These are phyloP conservation scores for Tautogolabrus adspersus DNA, from an alignment of 2,113 vertebrate species.

Conservation along the genomic window DNA sequence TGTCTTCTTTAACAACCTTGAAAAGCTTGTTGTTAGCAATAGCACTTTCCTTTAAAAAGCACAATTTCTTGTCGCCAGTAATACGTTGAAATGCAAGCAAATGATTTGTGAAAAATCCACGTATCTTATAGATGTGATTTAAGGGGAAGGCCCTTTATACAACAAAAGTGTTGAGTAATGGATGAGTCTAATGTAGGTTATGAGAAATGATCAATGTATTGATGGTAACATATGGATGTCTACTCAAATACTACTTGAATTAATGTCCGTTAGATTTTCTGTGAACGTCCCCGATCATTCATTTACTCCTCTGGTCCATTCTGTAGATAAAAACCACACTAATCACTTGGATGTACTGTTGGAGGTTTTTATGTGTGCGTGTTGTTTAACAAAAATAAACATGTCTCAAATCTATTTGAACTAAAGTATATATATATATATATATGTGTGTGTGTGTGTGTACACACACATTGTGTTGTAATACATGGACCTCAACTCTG, in stretches of 20 bases:
- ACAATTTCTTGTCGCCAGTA: conserved; percentile 73
- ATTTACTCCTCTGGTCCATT: conserved; percentile 39
- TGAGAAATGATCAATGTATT: conserved; percentile 44
- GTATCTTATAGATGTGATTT: conserved; percentile 58
- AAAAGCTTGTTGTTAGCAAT: conserved; percentile 61
- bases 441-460: too few relatives aligned
- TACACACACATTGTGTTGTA: conserved; percentile 53
- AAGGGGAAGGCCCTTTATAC: conserved; percentile 52
- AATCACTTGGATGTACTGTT: conserved; percentile 68
- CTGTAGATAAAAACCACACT: conserved; percentile 43
- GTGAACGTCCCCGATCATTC: conserved; percentile 38
- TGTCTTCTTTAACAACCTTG: conserved; percentile 45
- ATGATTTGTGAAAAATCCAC: conserved; percentile 37
- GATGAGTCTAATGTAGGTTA: conserved; percentile 50
- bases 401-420: conserved; percentile 65
- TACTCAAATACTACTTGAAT: conserved; percentile 73
- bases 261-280: conserved; percentile 51
- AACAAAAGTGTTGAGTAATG: conserved; percentile 44
- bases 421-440: conserved; percentile 66
- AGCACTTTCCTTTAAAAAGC: conserved; percentile 81
- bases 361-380: conserved; percentile 62
- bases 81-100: conserved; percentile 43
- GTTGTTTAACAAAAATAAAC: conserved; percentile 57
- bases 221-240: conserved; percentile 64
- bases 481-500: conserved; percentile 59